Percentiles rank a stretch among this genome's conserved stretches.
phyloP scores from a whole-genome alignment of 2,113 vertebrate genomes.

The Glareola pratincola region DNA sequence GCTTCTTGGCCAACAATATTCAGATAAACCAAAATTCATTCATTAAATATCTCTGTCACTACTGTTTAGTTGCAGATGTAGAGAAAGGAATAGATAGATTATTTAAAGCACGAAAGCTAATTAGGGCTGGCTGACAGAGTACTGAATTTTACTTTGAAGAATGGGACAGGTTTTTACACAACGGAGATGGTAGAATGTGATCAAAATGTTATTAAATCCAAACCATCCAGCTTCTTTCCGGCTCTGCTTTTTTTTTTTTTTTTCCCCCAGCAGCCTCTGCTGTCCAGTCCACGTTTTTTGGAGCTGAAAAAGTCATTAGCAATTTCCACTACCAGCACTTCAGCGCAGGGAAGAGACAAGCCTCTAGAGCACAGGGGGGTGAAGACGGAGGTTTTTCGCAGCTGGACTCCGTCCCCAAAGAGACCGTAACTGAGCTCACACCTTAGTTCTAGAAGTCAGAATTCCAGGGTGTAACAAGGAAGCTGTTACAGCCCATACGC shows the following conservation, averaged over 20 bases:
- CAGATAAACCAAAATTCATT: neutral
- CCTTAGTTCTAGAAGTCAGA: neutral
- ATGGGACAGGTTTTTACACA: neutral
- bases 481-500: neutral
- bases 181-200: neutral
- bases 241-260: neutral
- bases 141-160: conserved; percentile 33
- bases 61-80: neutral
- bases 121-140: conserved; percentile 31
- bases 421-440: no score
- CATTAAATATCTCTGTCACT: neutral
- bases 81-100: neutral
- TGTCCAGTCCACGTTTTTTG: neutral
- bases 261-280: neutral
- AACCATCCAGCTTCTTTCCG: neutral
- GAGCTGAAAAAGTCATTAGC: neutral
- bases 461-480: neutral
- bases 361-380: neutral
- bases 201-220: conserved; percentile 26
- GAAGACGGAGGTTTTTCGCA: neutral
- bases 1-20: neutral
- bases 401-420: neutral
- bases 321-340: neutral
- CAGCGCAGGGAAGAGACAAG: neutral
- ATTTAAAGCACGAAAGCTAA: conserved; percentile 35